Base-by-base conservation (phyloP, 2,888 invertebrate species). In the Neocrepidodera transversa region DNA sequence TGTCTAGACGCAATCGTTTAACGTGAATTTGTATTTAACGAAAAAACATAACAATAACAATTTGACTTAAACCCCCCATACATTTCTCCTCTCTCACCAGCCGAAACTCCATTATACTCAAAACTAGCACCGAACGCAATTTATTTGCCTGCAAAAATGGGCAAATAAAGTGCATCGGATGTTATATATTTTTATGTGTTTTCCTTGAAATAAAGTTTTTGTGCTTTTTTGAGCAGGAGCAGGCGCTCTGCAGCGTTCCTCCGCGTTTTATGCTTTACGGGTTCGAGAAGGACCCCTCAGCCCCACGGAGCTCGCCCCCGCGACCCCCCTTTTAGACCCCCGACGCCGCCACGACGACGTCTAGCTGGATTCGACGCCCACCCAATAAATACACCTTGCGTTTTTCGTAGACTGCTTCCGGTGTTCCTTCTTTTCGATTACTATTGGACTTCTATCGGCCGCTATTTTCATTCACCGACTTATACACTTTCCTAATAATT, bases 151-250 rank as follows among this genome's bases (percentile, higher is more conserved):
- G 70, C 71, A 74, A 74, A 74, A 74, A 72, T 71, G 74, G 67
- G 69, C 73, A 76, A 76, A 76, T 74, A 76, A 76, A 77, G 73
- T 74, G 76, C 78, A 77, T 77, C 76, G 74, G 76, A 77, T 75
- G 78, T 77, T 77, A 77, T 77, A 76, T 78, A 78, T 78, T 78
- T 78, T 78, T 78, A 78, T 78, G 78, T 77, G 76, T 78, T 78
- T 77, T 77, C 77, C 74, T 75, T 70, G 72, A 72, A 75, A 74
- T 76, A 76, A 76, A 76, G 74, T 77, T 76, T 76, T 76, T 75
- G 71, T 72, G 69, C 72, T 73, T 74, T 75, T 75, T 75, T 68
- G 55, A 54, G 40, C 38, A 38, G 58, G 57, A 60, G 61, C 66
- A 62, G 48, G 64, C 64, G 61, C 62, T 49, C 11, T 55, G 45